A percentile compares a stretch with the other conserved stretches of the same genome.
These are phyloP conservation scores for Echinometra lucunter DNA, from an alignment of 53 echinoderm and acorn worm species.

Conservation along the genomic window DNA sequence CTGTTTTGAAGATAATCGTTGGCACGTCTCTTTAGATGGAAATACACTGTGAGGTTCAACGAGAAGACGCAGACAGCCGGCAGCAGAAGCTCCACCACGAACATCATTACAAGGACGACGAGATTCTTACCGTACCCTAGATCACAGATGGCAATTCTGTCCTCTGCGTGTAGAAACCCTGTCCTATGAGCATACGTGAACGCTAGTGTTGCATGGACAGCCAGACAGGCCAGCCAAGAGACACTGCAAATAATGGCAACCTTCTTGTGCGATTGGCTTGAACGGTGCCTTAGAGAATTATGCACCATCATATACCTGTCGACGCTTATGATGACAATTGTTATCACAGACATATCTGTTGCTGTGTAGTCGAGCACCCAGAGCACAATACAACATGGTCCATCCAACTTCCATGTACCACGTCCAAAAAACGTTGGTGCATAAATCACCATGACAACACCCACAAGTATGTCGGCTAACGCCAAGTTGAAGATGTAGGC, in stretches of 20 bases:
- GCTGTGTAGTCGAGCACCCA: background rate
- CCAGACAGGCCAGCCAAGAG: background rate
- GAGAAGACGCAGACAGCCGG: slow-evolving; percentile 20
- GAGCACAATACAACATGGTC: background rate
- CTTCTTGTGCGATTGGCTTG: background rate
- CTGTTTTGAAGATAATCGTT: too few relatives aligned
- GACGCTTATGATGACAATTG: slow-evolving; percentile 21
- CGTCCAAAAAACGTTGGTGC: background rate
- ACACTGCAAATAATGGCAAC: background rate
- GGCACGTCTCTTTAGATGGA: background rate
- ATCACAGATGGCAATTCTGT: background rate
- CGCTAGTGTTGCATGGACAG: background rate
- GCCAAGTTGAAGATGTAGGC: slow-evolving; percentile 17
- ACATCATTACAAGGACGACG: background rate
- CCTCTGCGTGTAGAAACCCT: background rate
- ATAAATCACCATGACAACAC: slow-evolving; percentile 20
- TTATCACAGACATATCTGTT: slow-evolving; percentile 40
- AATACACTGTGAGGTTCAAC: slow-evolving; percentile 2
- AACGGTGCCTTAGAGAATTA: background rate
- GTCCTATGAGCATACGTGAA: background rate
- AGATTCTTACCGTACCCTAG: background rate
- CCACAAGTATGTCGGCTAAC: background rate
- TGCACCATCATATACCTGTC: slow-evolving; percentile 18
- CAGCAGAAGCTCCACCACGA: background rate
- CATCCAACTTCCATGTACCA: background rate